These are phyloP conservation scores for Pteropus alecto DNA, from an alignment of 2,113 vertebrate genomes.

Conservation along the genomic window DNA sequence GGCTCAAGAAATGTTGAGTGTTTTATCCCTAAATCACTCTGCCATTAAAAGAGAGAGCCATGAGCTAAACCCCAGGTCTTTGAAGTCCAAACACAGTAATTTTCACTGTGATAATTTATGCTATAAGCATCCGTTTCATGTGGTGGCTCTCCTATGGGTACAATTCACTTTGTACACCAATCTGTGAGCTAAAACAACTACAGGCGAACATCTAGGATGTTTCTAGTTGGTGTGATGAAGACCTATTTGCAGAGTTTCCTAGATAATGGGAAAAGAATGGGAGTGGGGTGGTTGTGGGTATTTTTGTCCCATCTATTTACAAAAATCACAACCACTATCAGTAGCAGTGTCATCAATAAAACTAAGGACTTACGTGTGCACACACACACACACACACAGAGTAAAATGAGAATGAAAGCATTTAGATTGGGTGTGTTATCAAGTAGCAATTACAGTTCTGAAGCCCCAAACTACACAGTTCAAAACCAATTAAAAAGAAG, in stretches of 20 bases:
- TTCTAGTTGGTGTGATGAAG: not conserved
- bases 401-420: not conserved
- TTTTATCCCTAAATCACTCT: not conserved
- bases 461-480: not conserved
- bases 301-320: not conserved
- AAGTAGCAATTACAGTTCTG: not conserved
- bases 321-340: constrained; percentile 12
- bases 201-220: not conserved
- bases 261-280: not conserved
- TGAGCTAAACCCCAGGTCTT: not conserved
- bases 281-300: not conserved
- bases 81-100: not conserved
- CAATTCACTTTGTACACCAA: constrained; percentile 25
- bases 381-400: not conserved
- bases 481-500: constrained; percentile 20
- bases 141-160: not conserved
- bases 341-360: not conserved
- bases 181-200: not conserved
- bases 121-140: not conserved
- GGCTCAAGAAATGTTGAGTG: not conserved
- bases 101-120: not conserved
- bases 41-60: not conserved
- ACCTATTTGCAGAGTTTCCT: not conserved
- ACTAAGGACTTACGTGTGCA: not conserved
- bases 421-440: not conserved